Base-by-base conservation (phyloP, 2,797 vertebrate species). In the Lepilemur septentrionalis region DNA sequence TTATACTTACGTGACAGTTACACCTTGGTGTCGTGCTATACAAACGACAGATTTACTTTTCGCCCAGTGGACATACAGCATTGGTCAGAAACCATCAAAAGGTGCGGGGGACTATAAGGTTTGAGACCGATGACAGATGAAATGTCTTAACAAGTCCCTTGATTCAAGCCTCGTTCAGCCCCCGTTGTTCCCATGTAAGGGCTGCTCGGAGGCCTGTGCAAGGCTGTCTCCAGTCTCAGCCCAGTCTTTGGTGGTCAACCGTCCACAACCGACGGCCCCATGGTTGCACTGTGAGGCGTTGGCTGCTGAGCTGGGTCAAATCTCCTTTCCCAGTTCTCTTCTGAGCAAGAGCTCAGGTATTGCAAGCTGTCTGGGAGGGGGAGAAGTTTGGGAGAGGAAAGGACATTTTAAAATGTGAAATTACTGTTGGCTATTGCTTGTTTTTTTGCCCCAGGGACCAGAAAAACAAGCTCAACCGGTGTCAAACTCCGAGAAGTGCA, bases 401-500 rank as follows among this genome's bases (percentile, higher is more conserved):
- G 92, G 79, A 28, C 89, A 48, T 95, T 97, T 95, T 67, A 85
- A 95, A 93, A 94, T 86, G 76, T 67, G 83, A 93, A 95, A 95
- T 97, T 87, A 96, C 76, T 78, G 22, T 91, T 92, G 91, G 91
- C 79, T 81, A 83, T 81, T 57, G 67, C 91, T 96, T 90, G 17
- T 22, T 86, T 90, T 76, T 76, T 78, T 81, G 94, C 96, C 97
- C 70, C 91, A 87, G 89, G 97, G 72, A 96, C 80, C 72, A 93
- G 96, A 93, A 96, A 97, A 97, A 97, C 96, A 97, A 97, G 97
- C 90, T 95, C 23, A 95, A 85, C 97, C 86, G 23, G 96, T 97
- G 97, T 97, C 72, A 91, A 92, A 93, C 95, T 84, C 83, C 72
- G 79, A 94, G 38, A 48, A 95, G 91, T 59, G 20, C 96, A 96